Conservation (phyloP, 2,888 invertebrate genomes). For the Agrenia bidenticulata region DNA sequence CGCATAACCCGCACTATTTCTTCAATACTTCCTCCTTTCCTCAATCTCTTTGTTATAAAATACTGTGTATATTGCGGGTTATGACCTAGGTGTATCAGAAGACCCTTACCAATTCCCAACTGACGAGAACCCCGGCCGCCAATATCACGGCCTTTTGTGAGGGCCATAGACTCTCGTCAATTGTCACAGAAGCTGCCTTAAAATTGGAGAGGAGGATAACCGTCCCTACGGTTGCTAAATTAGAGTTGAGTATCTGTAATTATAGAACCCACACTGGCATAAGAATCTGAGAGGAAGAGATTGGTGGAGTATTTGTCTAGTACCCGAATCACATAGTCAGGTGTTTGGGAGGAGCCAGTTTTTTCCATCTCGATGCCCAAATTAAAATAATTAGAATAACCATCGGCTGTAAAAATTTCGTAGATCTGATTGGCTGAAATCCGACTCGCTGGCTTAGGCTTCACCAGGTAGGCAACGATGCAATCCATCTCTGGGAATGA, state of each 20-base stretch:
- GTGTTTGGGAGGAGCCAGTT: slow-evolving; percentile 34
- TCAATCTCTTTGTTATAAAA: no score
- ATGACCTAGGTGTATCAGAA: no score
- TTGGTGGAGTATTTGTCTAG: neutral
- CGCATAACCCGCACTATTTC: no score
- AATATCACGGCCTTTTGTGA: slow-evolving; percentile 46
- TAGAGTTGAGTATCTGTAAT: slow-evolving; percentile 42
- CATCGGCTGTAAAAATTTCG: slow-evolving; percentile 44
- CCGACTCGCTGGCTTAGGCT: slow-evolving; percentile 37
- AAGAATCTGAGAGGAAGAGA: neutral
- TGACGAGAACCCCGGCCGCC: slow-evolving; percentile 40
- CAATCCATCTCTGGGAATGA: slow-evolving; percentile 46
- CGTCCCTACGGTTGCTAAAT: slow-evolving; percentile 40
- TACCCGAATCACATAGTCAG: slow-evolving; percentile 44
- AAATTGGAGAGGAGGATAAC: slow-evolving; percentile 43
- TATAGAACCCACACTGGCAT: no score
- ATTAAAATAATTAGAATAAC: slow-evolving; percentile 45
- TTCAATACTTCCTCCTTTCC: no score
- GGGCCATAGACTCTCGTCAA: slow-evolving; percentile 45
- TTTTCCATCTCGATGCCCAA: slow-evolving; percentile 45
- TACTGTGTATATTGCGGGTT: no score
- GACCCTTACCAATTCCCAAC: slow-evolving; percentile 40
- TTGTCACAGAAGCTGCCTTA: slow-evolving; percentile 40
- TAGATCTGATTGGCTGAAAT: slow-evolving; percentile 39
- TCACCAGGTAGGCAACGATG: slow-evolving; percentile 39